Percentiles rank a stretch among this genome's conserved stretches.
These are phyloP conservation scores for Drosophila helvetica DNA, from an alignment of 2,888 invertebrate species.

Conservation along the genomic window DNA sequence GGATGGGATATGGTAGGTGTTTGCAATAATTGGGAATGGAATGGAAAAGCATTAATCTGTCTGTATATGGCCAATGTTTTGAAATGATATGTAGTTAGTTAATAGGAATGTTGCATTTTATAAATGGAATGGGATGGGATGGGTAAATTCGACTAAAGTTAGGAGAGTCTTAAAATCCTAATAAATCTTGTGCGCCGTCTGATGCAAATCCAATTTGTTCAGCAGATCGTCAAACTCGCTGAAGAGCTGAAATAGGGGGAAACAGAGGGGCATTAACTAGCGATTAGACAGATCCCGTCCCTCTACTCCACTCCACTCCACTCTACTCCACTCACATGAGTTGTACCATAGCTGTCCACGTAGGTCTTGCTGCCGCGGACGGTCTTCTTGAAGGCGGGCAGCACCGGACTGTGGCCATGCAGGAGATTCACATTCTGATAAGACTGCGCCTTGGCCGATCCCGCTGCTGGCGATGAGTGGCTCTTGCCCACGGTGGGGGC, in stretches of 20 bases:
- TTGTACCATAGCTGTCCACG: conserved; percentile 73
- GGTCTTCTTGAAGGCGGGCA: conserved; percentile 59
- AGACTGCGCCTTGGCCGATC: conserved; percentile 70
- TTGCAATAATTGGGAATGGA: conserved; percentile 6
- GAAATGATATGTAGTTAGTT: conserved; percentile 43
- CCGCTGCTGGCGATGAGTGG: conserved; percentile 45
- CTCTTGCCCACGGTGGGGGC: conserved; percentile 64
- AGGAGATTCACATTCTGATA: conserved; percentile 81
- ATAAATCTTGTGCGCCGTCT: conserved; percentile 61
- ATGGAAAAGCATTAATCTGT: conserved; percentile 32
- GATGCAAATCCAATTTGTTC: conserved; percentile 78
- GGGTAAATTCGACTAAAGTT: conserved; percentile 40
- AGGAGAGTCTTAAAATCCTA: conserved; percentile 38
- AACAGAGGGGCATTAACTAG: background rate
- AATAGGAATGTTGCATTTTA: conserved; percentile 13
- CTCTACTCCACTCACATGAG: conserved; percentile 67
- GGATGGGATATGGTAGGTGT: background rate
- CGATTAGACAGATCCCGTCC: background rate
- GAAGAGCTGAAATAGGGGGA: conserved; percentile 72
- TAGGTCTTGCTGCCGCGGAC: conserved; percentile 68
- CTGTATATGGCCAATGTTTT: conserved; percentile 34
- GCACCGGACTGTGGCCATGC: conserved; percentile 61
- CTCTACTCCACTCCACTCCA: conserved; percentile 43
- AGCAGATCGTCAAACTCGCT: conserved; percentile 82
- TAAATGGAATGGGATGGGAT: conserved; percentile 17